Conservation (phyloP, 2,888 invertebrate genomes). For the Saturnia pavonia region DNA sequence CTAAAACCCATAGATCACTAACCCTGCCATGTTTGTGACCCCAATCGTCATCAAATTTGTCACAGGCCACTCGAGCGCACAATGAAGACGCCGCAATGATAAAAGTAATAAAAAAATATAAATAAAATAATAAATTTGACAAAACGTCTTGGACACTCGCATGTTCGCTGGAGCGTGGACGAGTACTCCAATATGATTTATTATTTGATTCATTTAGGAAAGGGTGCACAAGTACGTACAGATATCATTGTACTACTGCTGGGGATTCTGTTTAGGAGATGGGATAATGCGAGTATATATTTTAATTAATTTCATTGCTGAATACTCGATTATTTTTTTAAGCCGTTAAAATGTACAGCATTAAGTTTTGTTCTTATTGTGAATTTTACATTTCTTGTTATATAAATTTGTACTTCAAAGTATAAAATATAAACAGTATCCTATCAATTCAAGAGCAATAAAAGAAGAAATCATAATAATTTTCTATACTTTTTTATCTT, state of each 20-base stretch:
- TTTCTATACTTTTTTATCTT: no score
- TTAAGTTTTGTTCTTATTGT: no score
- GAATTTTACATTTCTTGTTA: no score
- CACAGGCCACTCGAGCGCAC: slow-evolving; percentile 77
- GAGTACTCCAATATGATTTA: slow-evolving; percentile 81
- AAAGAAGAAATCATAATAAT: no score
- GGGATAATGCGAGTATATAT: slow-evolving; percentile 10
- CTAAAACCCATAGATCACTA: slow-evolving; percentile 70
- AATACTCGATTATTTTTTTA: background rate
- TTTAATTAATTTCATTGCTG: slow-evolving; percentile 2
- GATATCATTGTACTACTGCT: slow-evolving; percentile 61
- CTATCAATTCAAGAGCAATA: no score
- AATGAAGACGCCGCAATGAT: slow-evolving; percentile 70
- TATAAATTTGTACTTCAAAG: no score
- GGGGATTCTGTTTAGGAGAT: slow-evolving; percentile 28
- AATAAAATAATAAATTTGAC: slow-evolving; percentile 82
- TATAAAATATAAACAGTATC: no score
- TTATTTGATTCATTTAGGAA: slow-evolving; percentile 73
- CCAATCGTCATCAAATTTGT: slow-evolving; percentile 80
- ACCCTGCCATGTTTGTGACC: slow-evolving; percentile 63
- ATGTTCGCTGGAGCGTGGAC: slow-evolving; percentile 67
- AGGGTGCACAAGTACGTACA: slow-evolving; percentile 74
- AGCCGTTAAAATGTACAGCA: background rate
- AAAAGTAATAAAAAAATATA: slow-evolving; percentile 77
- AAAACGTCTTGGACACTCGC: slow-evolving; percentile 81